A percentile compares a stretch with the other conserved stretches of the same genome.
Evolutionary conservation across 2,888 invertebrate species (phyloP).

Genomic region (Agrochola litura): DNA sequence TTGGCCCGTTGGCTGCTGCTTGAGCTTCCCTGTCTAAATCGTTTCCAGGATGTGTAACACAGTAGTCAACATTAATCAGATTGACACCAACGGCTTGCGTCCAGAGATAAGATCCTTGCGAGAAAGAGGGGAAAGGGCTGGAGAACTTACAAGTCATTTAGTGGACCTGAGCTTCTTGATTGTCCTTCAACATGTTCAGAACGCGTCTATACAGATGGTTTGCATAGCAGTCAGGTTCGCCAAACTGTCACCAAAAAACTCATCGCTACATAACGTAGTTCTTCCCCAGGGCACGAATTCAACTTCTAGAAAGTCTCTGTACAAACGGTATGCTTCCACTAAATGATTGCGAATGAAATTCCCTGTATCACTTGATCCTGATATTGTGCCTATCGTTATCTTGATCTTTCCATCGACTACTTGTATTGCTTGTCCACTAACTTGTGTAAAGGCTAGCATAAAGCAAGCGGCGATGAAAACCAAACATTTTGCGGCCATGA

Average conservation of each 20-base stretch:
- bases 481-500: conserved; percentile 66
- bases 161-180: conserved; percentile 42
- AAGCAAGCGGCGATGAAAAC: conserved; percentile 53
- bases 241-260: conserved; percentile 77
- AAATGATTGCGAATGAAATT: conserved; percentile 74
- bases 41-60: conserved; percentile 76
- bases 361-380: conserved; percentile 80
- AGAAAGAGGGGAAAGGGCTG: conserved; percentile 68
- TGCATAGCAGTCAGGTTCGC: conserved; percentile 81
- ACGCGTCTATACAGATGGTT: conserved; percentile 85
- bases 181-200: conserved; percentile 73
- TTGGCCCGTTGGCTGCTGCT: conserved; percentile 71
- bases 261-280: conserved; percentile 71
- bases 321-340: conserved; percentile 59
- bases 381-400: conserved; percentile 79
- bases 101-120: conserved; percentile 76
- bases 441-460: conserved; percentile 52
- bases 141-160: conserved; percentile 85
- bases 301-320: conserved; percentile 79
- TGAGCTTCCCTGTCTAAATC: conserved; percentile 77
- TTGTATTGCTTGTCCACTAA: conserved; percentile 64
- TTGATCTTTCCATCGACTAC: conserved; percentile 80
- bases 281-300: conserved; percentile 87
- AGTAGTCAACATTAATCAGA: conserved; percentile 77
- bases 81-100: conserved; percentile 76